A percentile compares a stretch with the other conserved stretches of the same genome.
These are phyloP conservation scores for Campoletis raptor DNA, from an alignment of 2,888 invertebrate genomes.

Conservation along the genomic window DNA sequence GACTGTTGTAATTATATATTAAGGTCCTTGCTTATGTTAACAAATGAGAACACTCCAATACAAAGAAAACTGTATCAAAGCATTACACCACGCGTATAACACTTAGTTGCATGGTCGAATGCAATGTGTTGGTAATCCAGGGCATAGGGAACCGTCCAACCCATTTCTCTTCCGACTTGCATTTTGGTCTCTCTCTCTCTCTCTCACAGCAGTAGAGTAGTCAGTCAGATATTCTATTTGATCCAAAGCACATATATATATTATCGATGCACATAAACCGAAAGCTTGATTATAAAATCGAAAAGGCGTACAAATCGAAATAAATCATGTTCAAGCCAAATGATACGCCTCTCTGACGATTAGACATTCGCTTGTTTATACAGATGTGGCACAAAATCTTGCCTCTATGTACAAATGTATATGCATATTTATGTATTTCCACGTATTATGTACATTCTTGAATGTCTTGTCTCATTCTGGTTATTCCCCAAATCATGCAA, in stretches of 20 bases:
- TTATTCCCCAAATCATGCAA: conserved; percentile 49
- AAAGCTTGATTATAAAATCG: background rate
- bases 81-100: conserved; percentile 1
- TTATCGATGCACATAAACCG: background rate
- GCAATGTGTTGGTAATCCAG: conserved; percentile 59
- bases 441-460: conserved; percentile 8
- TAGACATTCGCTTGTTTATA: background rate
- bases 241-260: background rate
- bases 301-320: background rate
- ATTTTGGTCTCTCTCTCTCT: conserved; percentile 16
- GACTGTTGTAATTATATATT: background rate
- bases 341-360: background rate
- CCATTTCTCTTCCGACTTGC: background rate
- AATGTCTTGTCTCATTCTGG: conserved; percentile 55
- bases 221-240: background rate
- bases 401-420: background rate
- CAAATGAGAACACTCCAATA: background rate
- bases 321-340: background rate
- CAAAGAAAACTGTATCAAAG: background rate
- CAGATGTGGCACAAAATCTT: background rate
- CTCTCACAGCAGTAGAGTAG: background rate
- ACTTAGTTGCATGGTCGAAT: conserved; percentile 21
- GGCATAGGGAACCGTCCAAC: background rate
- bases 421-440: conserved; percentile 4
- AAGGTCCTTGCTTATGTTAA: background rate